These are phyloP conservation scores for Geotrypetes seraphini DNA, from an alignment of 2,797 vertebrate genomes.

Conservation along the genomic window DNA sequence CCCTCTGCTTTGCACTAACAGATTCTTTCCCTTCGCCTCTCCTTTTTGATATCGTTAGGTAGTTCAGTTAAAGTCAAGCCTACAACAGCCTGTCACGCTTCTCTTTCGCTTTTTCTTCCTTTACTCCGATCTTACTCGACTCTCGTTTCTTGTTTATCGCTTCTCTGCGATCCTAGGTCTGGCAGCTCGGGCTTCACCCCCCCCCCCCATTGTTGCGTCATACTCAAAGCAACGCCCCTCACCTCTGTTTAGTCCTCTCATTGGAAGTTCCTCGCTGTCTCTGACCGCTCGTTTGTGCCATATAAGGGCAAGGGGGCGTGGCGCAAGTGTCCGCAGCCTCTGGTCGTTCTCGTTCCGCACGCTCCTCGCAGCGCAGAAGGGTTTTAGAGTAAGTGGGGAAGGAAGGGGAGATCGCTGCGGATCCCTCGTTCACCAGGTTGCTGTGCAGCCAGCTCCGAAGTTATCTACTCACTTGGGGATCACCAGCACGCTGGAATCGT, in stretches of 20 bases:
- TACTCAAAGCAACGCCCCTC: neutral
- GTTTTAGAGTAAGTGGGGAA: too few relatives aligned
- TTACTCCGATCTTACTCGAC: conserved; percentile 3
- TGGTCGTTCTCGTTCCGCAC: too few relatives aligned
- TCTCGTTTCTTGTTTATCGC: conserved; percentile 9
- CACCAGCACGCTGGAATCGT: too few relatives aligned
- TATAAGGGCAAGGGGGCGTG: neutral
- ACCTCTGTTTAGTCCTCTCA: neutral
- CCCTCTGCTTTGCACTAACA: too few relatives aligned
- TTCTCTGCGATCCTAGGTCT: neutral
- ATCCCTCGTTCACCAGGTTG: too few relatives aligned
- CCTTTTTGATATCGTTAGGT: too few relatives aligned
- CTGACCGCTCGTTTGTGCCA: neutral
- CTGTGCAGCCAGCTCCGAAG: too few relatives aligned
- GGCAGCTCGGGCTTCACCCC: neutral
- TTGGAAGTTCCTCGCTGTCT: neutral
- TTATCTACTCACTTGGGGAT: too few relatives aligned
- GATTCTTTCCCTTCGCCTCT: too few relatives aligned
- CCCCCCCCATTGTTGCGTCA: neutral
- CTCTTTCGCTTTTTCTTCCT: neutral
- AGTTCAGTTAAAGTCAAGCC: too few relatives aligned
- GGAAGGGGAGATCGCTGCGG: too few relatives aligned
- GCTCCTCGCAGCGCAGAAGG: too few relatives aligned
- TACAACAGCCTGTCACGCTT: conserved; percentile 1
- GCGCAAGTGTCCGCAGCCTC: neutral